phyloP scores from a whole-genome alignment of 1,140 invertebrate genomes.

The Drosophila pruinosa region DNA sequence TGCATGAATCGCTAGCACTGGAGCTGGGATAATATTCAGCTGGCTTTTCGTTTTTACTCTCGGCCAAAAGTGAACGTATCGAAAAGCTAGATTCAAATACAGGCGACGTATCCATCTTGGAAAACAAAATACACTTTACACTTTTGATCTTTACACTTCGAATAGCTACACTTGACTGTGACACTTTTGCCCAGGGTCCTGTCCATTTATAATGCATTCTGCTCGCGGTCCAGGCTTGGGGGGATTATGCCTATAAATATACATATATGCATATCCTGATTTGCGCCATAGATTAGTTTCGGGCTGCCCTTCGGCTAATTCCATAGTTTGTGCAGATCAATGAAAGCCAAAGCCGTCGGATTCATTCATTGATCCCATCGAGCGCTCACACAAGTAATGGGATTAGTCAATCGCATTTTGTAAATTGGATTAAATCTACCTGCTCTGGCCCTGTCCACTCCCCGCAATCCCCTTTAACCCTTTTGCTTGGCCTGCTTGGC shows the following conservation, averaged over 20 bases:
- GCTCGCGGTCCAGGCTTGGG: neutral
- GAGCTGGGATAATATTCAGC: constrained; percentile 3
- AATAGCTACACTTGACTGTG: neutral
- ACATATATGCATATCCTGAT: neutral
- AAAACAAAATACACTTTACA: neutral
- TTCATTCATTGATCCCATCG: constrained; percentile 71
- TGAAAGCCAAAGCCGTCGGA: constrained; percentile 66
- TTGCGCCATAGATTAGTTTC: constrained; percentile 36
- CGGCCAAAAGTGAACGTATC: constrained; percentile 48
- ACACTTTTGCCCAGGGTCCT: neutral
- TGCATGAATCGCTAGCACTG: constrained; percentile 29
- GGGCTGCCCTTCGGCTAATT: neutral
- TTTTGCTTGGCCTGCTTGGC: neutral
- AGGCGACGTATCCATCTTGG: constrained; percentile 46
- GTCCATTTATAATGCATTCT: constrained; percentile 2
- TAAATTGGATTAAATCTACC: constrained; percentile 63
- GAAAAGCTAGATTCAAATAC: constrained; percentile 64
- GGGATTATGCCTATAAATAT: too few relatives aligned
- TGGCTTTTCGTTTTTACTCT: neutral
- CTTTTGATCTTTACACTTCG: neutral
- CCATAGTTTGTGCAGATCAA: constrained; percentile 49
- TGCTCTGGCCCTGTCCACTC: constrained; percentile 8
- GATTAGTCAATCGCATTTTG: constrained; percentile 44
- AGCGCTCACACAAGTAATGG: constrained; percentile 18
- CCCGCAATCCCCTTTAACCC: neutral